phyloP scores from a whole-genome alignment of 2,113 vertebrate genomes.

The Poecile atricapillus region DNA sequence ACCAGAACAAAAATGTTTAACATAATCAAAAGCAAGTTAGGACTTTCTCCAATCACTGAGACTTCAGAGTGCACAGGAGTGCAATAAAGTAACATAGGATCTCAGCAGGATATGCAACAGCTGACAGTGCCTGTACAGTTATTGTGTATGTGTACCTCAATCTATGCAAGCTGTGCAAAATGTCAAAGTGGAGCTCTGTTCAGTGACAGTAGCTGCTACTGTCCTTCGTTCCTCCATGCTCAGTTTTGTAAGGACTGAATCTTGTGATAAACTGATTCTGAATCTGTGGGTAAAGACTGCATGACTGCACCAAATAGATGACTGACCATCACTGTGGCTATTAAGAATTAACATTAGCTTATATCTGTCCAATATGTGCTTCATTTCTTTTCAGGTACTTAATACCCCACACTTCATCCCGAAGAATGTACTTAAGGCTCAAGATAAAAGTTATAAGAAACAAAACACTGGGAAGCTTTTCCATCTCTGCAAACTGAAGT shows the following conservation, averaged over 20 bases:
- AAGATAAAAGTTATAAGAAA: background rate
- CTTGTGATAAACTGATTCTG: background rate
- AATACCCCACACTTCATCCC: background rate
- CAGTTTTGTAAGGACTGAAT: background rate
- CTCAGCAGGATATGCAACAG: background rate
- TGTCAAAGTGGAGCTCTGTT: background rate
- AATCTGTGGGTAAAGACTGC: background rate
- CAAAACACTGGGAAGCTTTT: background rate
- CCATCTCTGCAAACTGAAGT: background rate
- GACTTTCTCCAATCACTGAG: background rate
- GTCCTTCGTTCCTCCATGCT: background rate
- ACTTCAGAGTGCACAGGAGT: background rate
- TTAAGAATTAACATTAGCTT: background rate
- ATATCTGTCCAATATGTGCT: background rate
- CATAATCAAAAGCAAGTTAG: background rate
- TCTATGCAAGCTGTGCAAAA: background rate
- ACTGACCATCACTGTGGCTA: background rate
- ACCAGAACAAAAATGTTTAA: background rate
- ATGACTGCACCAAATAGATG: background rate
- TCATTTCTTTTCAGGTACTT: background rate
- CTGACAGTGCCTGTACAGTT: background rate
- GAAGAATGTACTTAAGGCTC: background rate
- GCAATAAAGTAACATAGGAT: background rate
- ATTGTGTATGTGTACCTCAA: background rate
- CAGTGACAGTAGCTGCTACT: background rate